Evolutionary conservation across 2,888 invertebrate species (phyloP).

Genomic region (Aspidiotus rigidus): DNA sequence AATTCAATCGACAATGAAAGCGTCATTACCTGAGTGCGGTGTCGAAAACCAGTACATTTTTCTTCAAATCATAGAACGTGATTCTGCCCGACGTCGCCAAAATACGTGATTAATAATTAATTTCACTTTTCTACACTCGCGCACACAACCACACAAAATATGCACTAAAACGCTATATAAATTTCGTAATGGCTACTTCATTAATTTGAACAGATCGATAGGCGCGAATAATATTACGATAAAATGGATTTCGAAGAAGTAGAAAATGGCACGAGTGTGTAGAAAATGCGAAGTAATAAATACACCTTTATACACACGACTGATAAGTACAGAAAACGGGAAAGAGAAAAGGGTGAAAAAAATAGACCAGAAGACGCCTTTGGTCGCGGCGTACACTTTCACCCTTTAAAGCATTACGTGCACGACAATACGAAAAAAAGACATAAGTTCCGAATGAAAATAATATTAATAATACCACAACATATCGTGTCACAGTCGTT

Average conservation of each 20-base stretch:
- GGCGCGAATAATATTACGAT: background rate
- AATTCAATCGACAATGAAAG: too few species aligned
- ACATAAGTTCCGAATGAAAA: background rate
- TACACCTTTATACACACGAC: too few species aligned
- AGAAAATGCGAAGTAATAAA: too few species aligned
- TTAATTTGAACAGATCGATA: slow-evolving; percentile 4
- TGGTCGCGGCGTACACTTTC: background rate
- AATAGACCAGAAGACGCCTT: slow-evolving; percentile 20
- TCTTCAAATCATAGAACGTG: too few species aligned
- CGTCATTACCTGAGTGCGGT: too few species aligned
- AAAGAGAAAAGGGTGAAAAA: background rate
- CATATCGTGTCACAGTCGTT: slow-evolving; percentile 15
- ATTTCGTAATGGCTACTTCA: slow-evolving; percentile 4
- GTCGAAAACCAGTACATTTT: too few species aligned
- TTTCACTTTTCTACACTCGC: background rate
- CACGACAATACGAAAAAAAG: background rate
- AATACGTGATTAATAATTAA: background rate
- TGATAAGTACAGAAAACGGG: too few species aligned
- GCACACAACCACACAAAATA: background rate
- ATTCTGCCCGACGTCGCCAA: too few species aligned
- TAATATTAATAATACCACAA: slow-evolving; percentile 7
- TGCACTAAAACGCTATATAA: background rate
- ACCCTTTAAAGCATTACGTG: background rate
- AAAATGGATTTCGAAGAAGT: too few species aligned
- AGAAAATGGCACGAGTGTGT: too few species aligned